Base-by-base conservation (phyloP, 2,797 vertebrate genomes). In the Sebastiscus tertius region DNA sequence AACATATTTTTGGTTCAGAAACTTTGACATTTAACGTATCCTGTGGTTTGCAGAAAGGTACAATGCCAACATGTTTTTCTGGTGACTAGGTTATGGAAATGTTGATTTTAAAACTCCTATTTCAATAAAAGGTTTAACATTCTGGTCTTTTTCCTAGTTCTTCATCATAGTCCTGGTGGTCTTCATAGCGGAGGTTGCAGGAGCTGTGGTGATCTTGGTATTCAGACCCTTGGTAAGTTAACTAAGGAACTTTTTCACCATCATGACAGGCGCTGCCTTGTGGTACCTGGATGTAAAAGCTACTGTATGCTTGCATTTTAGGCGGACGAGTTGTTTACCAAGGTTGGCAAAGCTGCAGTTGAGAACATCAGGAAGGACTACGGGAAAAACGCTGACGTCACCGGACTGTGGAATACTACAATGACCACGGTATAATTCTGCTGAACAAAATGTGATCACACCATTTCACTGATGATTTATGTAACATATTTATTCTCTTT, bases 161-260 rank as follows among this genome's bases (percentile, higher is more conserved):
- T 97, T 97, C 59, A 69, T 94, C 85, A 94, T 97, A 6, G 81
- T 97, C 67, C 77, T 97, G 88, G 65, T 97, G 75, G 91, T 97
- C 75, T 97, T 97, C 91, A 93, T 96, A 29, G 95, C 89, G 0
- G 95, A 97, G 87, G 89, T 97, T 2, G 95, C 94, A 4, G 96
- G 95, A 61, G 97, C 96, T 1, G 87, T 97, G 18, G 94, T 97
- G 64, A 89, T 97, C 77, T 66, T 97, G 88, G 95, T 93, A 1
- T 97, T 97, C 88, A 96, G 94, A 79, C 93, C 95, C 0, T 7
- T 96, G 91, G 97, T 97, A 82, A 95, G 96, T 85, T 2, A 11
- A 36, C n/a, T 6, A 4, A 39, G 8, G 11, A 59, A 10, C 46
- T 2, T 64, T 36, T 26, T 49, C 34, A 58, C 26, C 8, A 42